Base-by-base conservation (phyloP, 1,140 invertebrate genomes). In the Atta cephalotes region DNA sequence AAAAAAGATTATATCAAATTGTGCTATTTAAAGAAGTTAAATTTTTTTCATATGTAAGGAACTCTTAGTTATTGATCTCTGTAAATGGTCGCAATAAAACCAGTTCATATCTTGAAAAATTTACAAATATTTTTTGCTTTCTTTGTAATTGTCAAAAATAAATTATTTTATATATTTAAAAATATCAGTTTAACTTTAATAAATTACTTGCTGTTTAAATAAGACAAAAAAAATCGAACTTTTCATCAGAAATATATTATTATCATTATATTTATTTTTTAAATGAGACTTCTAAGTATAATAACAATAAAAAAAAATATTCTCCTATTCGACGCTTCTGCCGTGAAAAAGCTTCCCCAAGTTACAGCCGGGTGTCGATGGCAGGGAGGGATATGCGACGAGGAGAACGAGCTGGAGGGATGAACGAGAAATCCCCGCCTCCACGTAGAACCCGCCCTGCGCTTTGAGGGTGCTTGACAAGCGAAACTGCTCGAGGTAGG, bases 391-490 rank as follows among this genome's bases (percentile, higher is more conserved):
- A 79, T 79, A 60, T 9, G 18, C 35, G 18, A 65, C 60, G 9
- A 80, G 16, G n/a, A 53, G 28, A 74, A 60, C 56, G 35, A 63
- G 60, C 28, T 35, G 51, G 39, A 66, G 81, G 88, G 92, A 89
- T 89, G 87, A 88, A 65, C 51, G 45, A 31, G 78, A 80, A 91
- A 91, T 89, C 90, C 60, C 91, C 92, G 92, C 92, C 91, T 85
- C 81, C 85, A 65, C 70, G 81, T 76, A 91, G 93, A 93, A 93
- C 92, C 77, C 94, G 94, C 94, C 94, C 93, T 92, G 90, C 79
- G 88, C 45, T 89, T 94, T 92, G 91, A 95, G 94, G 92, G 93
- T 93, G 92, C 94, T 94, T 93, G 92, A 95, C 90, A 87, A 86
- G 70, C 89, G 88, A 93, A 93, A 91, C 92, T 76, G 89, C 84